These are phyloP conservation scores for Pelecanoides urinatrix DNA, from an alignment of 2,113 vertebrate species.

Conservation along the genomic window DNA sequence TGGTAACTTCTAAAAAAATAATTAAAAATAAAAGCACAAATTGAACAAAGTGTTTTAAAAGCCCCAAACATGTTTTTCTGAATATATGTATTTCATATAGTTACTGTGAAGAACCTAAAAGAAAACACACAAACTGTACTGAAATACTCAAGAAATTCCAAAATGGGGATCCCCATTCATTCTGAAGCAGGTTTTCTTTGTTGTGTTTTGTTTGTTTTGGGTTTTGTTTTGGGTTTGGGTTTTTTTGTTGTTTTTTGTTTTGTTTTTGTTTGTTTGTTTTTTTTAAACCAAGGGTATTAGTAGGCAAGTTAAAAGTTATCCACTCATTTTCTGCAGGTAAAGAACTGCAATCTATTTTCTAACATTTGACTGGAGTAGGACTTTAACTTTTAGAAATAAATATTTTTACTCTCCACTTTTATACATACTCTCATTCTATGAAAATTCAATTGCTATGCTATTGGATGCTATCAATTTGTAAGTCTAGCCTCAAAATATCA, in stretches of 20 bases:
- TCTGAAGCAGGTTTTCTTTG: not conserved
- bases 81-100: not conserved
- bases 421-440: not conserved
- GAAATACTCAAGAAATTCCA: not conserved
- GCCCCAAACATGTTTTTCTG: not conserved
- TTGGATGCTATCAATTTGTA: not conserved
- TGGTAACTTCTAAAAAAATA: not conserved
- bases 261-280: too few relatives aligned
- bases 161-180: not conserved
- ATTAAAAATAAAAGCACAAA: not conserved
- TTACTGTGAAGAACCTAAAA: not conserved
- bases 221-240: too few relatives aligned
- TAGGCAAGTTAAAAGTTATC: not conserved
- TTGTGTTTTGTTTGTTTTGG: too few relatives aligned
- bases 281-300: not conserved
- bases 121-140: not conserved
- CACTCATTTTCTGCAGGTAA: not conserved
- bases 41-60: not conserved
- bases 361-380: not conserved
- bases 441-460: not conserved
- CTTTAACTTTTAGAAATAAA: not conserved
- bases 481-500: not conserved
- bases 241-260: too few relatives aligned
- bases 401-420: not conserved
- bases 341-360: not conserved